phyloP scores from a whole-genome alignment of 1,140 invertebrate genomes.

The Octopus bimaculoides region DNA sequence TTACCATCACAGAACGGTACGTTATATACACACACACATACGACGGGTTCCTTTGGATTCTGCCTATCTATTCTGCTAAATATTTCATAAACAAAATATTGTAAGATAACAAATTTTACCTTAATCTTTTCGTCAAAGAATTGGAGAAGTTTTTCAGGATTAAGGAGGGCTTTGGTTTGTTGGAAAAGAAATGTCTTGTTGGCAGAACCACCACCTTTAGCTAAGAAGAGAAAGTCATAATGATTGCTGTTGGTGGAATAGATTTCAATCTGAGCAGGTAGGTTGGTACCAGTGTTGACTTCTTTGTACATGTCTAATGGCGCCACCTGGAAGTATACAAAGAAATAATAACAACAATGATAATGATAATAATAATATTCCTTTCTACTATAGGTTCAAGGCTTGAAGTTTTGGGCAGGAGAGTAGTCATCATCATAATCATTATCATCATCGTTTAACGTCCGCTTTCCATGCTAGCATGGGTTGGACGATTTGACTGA shows the following conservation, averaged over 20 bases:
- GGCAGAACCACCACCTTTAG: slow-evolving; percentile 58
- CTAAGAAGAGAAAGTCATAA: slow-evolving; percentile 58
- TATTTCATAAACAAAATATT: no score
- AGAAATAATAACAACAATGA: neutral
- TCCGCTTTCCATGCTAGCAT: no score
- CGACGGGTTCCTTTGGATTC: no score
- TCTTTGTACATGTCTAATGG: slow-evolving; percentile 58
- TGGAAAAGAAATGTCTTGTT: slow-evolving; percentile 59
- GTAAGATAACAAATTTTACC: slow-evolving; percentile 29
- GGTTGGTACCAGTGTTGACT: slow-evolving; percentile 56
- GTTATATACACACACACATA: no score
- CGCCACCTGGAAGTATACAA: slow-evolving; percentile 46
- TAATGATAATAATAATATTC: neutral
- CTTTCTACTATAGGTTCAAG: no score
- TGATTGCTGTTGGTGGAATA: slow-evolving; percentile 51
- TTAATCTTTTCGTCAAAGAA: slow-evolving; percentile 59
- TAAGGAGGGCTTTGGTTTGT: slow-evolving; percentile 57
- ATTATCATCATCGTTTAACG: no score
- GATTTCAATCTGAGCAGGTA: slow-evolving; percentile 58
- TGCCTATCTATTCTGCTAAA: no score
- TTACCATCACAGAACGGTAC: no score
- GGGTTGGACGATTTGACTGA: no score
- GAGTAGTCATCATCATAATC: no score
- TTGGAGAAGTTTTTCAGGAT: slow-evolving; percentile 54
- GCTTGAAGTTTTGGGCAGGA: no score